Evolutionary conservation across 1,140 invertebrate species (phyloP).

Genomic region (Monomorium pharaonis): DNA sequence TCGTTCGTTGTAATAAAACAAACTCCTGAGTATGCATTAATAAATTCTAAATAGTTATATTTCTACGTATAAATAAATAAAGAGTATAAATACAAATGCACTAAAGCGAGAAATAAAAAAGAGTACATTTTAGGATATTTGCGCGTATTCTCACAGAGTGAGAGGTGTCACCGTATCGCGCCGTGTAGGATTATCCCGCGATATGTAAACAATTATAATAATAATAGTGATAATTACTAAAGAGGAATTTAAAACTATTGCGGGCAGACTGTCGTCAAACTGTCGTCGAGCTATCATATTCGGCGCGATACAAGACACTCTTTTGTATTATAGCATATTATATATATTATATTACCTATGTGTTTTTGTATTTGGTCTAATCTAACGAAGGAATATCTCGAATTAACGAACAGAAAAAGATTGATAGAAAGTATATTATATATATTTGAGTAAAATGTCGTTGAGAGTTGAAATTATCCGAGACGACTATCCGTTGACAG

Average conservation of each 20-base stretch:
- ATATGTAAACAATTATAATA: conserved; percentile 50
- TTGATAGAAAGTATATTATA: conserved; percentile 83
- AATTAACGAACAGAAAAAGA: conserved; percentile 79
- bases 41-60: conserved; percentile 84
- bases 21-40: conserved; percentile 77
- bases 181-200: conserved; percentile 75
- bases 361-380: conserved; percentile 85
- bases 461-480: conserved; percentile 82
- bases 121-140: conserved; percentile 73
- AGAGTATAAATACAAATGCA: conserved; percentile 22
- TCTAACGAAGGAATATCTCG: conserved; percentile 81
- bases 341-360: conserved; percentile 80
- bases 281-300: conserved; percentile 67
- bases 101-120: conserved; percentile 19
- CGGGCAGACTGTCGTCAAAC: neutral
- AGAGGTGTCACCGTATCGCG: conserved; percentile 77
- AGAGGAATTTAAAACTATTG: conserved; percentile 1
- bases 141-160: conserved; percentile 75
- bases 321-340: conserved; percentile 82
- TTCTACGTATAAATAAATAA: conserved; percentile 77
- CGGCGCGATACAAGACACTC: conserved; percentile 79
- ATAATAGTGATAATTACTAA: conserved; percentile 53
- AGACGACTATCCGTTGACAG: neutral
- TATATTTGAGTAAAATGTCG: conserved; percentile 83
- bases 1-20: conserved; percentile 82